phyloP scores from a whole-genome alignment of 2,888 invertebrate species.

The Plebejus argus region DNA sequence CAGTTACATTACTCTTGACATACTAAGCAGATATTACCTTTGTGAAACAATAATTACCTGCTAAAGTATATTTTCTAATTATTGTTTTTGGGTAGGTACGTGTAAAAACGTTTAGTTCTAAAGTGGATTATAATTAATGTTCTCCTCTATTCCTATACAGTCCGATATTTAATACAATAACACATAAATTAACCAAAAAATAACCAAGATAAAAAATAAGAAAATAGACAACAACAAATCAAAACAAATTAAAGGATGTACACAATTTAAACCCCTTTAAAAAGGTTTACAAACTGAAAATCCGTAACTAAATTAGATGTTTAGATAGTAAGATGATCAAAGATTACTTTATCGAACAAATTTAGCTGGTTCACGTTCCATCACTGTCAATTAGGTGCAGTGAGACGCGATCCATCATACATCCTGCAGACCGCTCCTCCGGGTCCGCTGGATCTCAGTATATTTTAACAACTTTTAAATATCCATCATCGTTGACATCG shows the following conservation, averaged over 20 bases:
- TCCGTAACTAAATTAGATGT: constrained; percentile 27
- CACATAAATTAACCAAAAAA: not conserved
- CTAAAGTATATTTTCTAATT: too few relatives aligned
- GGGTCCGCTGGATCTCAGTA: constrained; percentile 55
- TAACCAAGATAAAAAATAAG: not conserved
- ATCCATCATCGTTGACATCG: constrained; percentile 29
- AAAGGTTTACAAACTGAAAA: constrained; percentile 6
- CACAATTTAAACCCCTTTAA: not conserved
- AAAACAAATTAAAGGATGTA: too few relatives aligned
- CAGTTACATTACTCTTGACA: too few relatives aligned
- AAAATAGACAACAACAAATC: not conserved
- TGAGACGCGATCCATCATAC: constrained; percentile 76
- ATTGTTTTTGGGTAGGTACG: too few relatives aligned
- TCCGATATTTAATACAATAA: too few relatives aligned
- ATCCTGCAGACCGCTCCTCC: constrained; percentile 57
- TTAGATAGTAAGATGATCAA: constrained; percentile 34
- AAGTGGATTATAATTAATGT: too few relatives aligned
- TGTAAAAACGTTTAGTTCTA: too few relatives aligned
- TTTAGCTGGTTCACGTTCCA: constrained; percentile 62
- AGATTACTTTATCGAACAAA: constrained; percentile 43
- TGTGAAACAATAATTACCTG: not conserved
- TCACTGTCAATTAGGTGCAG: constrained; percentile 79
- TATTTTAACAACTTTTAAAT: constrained; percentile 36
- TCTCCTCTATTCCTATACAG: too few relatives aligned
- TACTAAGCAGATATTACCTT: too few relatives aligned